Percentiles rank a stretch among this genome's conserved stretches.
Evolutionary conservation across 2,888 invertebrate species (phyloP).

Genomic region (Anarsia innoxiella): DNA sequence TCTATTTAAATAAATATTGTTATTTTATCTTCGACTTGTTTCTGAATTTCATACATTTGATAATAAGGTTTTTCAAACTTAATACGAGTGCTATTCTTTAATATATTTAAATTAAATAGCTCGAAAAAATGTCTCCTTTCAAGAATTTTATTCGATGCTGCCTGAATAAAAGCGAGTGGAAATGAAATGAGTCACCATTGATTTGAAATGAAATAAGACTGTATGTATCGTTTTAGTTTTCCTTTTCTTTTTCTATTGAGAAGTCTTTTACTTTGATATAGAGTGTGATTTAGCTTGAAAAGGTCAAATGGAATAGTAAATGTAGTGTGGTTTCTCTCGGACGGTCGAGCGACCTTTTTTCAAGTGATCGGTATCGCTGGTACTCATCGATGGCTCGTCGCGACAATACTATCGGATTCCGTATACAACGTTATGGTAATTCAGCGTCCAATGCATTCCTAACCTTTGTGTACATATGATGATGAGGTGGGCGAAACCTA

Average conservation of each 20-base stretch:
- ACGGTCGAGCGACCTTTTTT: conserved; percentile 58
- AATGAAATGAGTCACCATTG: conserved; percentile 58
- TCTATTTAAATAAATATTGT: neutral
- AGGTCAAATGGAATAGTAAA: conserved; percentile 21
- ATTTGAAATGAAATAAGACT: conserved; percentile 55
- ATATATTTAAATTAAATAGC: conserved; percentile 29
- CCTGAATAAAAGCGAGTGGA: conserved; percentile 43
- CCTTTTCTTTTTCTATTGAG: too few species aligned
- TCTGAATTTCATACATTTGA: too few species aligned
- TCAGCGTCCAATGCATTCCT: conserved; percentile 48
- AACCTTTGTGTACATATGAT: conserved; percentile 65
- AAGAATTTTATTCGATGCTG: conserved; percentile 34
- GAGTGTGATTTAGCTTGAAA: conserved; percentile 27
- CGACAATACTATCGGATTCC: conserved; percentile 55
- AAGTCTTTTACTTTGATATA: conserved; percentile 23
- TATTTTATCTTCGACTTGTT: too few species aligned
- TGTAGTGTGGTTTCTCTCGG: conserved; percentile 33
- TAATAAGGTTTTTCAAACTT: too few species aligned
- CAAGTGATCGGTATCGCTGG: conserved; percentile 56
- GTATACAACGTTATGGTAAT: conserved; percentile 63
- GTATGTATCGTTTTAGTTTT: too few species aligned
- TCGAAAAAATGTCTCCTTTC: conserved; percentile 28
- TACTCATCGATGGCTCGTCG: conserved; percentile 53
- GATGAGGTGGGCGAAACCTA: conserved; percentile 72
- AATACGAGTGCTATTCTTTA: neutral